Evolutionary conservation across 1,140 invertebrate genomes (phyloP), one percentile per base, ranked within the genome.

Genomic region (Heliconius eleuchia): DNA sequence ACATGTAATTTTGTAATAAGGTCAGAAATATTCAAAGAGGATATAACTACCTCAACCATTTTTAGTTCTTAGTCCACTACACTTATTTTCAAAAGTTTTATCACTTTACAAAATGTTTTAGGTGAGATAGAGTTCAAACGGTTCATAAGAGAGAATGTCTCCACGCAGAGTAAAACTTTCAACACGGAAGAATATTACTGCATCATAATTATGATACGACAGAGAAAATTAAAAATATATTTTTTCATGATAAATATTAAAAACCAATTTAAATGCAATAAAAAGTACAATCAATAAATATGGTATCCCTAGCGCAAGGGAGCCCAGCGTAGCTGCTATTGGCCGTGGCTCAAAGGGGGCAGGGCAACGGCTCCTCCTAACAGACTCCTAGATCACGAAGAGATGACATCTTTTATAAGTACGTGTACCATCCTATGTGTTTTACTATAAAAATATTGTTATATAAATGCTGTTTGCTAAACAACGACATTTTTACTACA

Each of bases 291-390:
- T 66, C 60, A 70, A 52, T 79, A 70, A 74, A 30, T 76, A 78
- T 78, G 79, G 78, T 57, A 77, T 66, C 78, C 76, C 79, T 78
- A 76, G 46, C 55, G 77, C 37, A 73, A 75, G 78, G 78, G 77
- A 79, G 57, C 70, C 34, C 39, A 30, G 70, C 76, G 66, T 52
- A 52, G 52, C 39, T 74, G 79, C 71, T 55, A 83, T 83, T 83
- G 82, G 82, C n/a, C 66, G 79, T 72, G 39, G n/a, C 18, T 37
- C 27, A 74, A 71, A 79, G 78, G 81, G 81, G 81, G 81, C 78
- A 77, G 79, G 82, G 82, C 82, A n/a, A 23, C 27, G 74, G 71
- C 78, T 80, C 79, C 82, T 83, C 82, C 79, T 76, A 79, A 71
- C 57, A 77, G 73, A 70, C 74, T 82, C 82, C 79, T 77, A 80